A percentile compares a stretch with the other conserved stretches of the same genome.
These are phyloP conservation scores for Megaleporinus macrocephalus DNA, from an alignment of 2,113 vertebrate species.

Conservation along the genomic window DNA sequence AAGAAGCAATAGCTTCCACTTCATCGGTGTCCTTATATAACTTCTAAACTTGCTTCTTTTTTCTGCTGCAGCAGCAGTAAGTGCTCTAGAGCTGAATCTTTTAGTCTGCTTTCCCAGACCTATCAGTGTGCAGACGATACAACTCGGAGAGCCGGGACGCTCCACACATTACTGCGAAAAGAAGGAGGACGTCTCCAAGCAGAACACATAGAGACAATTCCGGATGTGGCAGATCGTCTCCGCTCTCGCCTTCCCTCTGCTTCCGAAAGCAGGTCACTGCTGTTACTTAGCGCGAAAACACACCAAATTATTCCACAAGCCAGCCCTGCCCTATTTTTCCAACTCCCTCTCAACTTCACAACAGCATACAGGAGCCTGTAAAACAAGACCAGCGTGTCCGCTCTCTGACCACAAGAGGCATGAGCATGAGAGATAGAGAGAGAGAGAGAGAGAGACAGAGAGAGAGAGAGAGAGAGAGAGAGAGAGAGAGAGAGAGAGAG, in stretches of 20 bases:
- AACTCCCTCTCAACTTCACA: conserved; percentile 15
- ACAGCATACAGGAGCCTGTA: not conserved
- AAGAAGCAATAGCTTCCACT: not conserved
- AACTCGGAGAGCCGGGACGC: not conserved
- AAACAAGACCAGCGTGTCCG: not conserved
- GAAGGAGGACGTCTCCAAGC: not conserved
- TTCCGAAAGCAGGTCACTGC: conserved; percentile 34
- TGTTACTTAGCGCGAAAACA: conserved; percentile 17
- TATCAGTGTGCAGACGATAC: not conserved
- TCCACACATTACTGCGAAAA: conserved; percentile 10
- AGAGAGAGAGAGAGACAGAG: too few relatives aligned
- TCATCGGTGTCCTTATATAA: not conserved
- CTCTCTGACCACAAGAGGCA: not conserved
- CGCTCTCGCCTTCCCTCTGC: conserved; percentile 8
- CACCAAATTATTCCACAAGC: conserved; percentile 27
- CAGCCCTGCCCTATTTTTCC: conserved; percentile 18
- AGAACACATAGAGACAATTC: conserved; percentile 3
- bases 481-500: too few relatives aligned
- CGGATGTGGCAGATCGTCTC: conserved; percentile 7
- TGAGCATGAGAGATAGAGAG: too few relatives aligned
- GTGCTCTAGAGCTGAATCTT: not conserved
- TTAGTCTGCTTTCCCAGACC: not conserved
- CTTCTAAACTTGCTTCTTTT: not conserved
- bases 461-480: too few relatives aligned
- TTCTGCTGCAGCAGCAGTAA: not conserved